A percentile compares a stretch with the other conserved stretches of the same genome.
Evolutionary conservation across 2,888 invertebrate genomes (phyloP).

Genomic region (Drosophila niveifrons): DNA sequence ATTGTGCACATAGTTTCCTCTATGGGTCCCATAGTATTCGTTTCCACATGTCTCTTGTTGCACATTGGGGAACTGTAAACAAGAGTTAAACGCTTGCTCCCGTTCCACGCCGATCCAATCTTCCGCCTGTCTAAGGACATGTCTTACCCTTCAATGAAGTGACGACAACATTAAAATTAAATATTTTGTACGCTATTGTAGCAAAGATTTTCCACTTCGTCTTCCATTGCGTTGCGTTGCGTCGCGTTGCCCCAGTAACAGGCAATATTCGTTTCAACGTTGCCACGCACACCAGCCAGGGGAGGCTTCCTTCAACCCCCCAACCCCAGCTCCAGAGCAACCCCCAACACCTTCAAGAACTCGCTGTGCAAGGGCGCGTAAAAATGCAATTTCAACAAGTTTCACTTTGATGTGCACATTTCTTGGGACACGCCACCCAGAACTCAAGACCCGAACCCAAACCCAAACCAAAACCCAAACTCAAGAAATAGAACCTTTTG

Average conservation of each 20-base stretch:
- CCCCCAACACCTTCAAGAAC: conserved; percentile 37
- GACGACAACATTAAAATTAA: conserved; percentile 75
- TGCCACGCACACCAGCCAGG: conserved; percentile 44
- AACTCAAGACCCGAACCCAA: conserved; percentile 20
- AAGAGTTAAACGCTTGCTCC: conserved; percentile 59
- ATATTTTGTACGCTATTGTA: conserved; percentile 69
- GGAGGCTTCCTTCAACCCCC: background rate
- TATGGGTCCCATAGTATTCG: background rate
- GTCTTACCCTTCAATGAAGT: conserved; percentile 37
- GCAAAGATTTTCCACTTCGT: conserved; percentile 57
- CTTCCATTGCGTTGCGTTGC: conserved; percentile 38
- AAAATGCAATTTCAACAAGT: conserved; percentile 82
- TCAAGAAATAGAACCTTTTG: background rate
- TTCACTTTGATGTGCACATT: conserved; percentile 81
- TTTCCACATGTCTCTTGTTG: conserved; percentile 29
- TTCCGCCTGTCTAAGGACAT: background rate
- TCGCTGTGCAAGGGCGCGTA: conserved; percentile 79
- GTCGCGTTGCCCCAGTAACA: conserved; percentile 62
- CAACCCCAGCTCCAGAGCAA: background rate
- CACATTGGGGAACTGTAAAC: conserved; percentile 62
- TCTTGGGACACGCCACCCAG: conserved; percentile 38
- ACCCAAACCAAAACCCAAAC: background rate
- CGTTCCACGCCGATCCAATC: conserved; percentile 4
- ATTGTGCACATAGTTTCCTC: conserved; percentile 28
- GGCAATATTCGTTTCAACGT: conserved; percentile 62